Evolutionary conservation across 2,797 vertebrate species (phyloP), one percentile per base, ranked within the genome.

Genomic region (Acestrorhynchus altus): DNA sequence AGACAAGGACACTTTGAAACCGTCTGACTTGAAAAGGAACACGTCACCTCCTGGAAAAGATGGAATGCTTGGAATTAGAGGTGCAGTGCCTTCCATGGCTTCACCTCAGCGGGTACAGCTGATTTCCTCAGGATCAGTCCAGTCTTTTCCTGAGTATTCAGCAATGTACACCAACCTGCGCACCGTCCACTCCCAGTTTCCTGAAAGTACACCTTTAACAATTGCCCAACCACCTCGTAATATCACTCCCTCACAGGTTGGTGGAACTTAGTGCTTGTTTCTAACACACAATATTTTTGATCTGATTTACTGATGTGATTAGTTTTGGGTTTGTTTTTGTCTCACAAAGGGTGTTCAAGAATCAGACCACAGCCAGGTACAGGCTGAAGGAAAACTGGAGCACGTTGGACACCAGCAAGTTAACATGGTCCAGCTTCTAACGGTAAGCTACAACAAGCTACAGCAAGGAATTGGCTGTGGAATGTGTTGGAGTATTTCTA

Each of bases 391-490:
- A 69, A 97, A 96, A 84, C 94, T 93, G 61, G 94, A 97, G 0
- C 91, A 93, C 66, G 80, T 73, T 54, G 85, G 91, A 0, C 94
- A 95, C 79, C 92, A 95, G 84, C 94, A 96, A 0, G 96, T 97
- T 81, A 97, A 98, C 73, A 99, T 99, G 96, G 96, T 98, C 78
- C 97, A 99, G 88, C 93, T 99, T 47, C 93, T 99, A 35, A 98
- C 95, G 51, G 98, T 99, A 87, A 94, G 94, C 77, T n/a, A 40
- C 40, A n/a, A n/a, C n/a, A n/a, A n/a, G n/a, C n/a, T n/a, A n/a
- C n/a, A n/a, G n/a, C n/a, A n/a, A n/a, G n/a, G n/a, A n/a, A n/a
- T n/a, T n/a, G n/a, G n/a, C n/a, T n/a, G n/a, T n/a, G n/a, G n/a
- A n/a, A n/a, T n/a, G n/a, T n/a, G n/a, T n/a, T n/a, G 49, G 18